A percentile compares a stretch with the other conserved stretches of the same genome.
These are phyloP conservation scores for Brenthis hecate DNA, from an alignment of 2,888 invertebrate genomes.

Conservation along the genomic window DNA sequence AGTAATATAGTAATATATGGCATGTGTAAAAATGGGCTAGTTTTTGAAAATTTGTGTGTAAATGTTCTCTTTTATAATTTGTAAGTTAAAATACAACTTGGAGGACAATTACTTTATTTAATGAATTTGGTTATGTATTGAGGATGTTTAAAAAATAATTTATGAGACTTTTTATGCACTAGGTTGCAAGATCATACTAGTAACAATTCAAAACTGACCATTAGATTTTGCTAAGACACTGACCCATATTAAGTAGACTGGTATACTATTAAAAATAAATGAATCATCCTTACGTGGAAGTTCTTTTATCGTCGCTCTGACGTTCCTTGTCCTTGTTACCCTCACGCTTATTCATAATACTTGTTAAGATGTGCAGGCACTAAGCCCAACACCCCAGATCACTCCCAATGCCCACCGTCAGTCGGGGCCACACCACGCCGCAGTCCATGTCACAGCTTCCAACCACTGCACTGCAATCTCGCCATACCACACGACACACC, in stretches of 20 bases:
- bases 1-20: too few species aligned
- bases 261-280: conserved; percentile 13
- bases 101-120: too few species aligned
- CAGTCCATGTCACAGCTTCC: conserved; percentile 77
- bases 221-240: neutral
- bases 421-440: conserved; percentile 60
- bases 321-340: conserved; percentile 80
- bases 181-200: too few species aligned
- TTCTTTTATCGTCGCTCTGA: conserved; percentile 80
- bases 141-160: too few species aligned
- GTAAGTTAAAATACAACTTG: too few species aligned
- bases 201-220: neutral
- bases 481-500: conserved; percentile 64
- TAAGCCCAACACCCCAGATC: conserved; percentile 72
- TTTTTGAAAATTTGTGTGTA: too few species aligned
- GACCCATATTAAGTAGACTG: neutral
- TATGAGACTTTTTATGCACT: too few species aligned
- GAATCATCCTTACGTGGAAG: conserved; percentile 69
- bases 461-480: conserved; percentile 58
- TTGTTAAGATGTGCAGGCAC: conserved; percentile 72
- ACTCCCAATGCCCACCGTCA: conserved; percentile 75
- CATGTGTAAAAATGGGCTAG: too few species aligned
- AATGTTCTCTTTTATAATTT: too few species aligned
- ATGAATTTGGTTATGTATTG: too few species aligned
- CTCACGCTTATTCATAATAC: conserved; percentile 81